phyloP scores from a whole-genome alignment of 2,113 vertebrate species.

The Campylomormyrus tamandua region DNA sequence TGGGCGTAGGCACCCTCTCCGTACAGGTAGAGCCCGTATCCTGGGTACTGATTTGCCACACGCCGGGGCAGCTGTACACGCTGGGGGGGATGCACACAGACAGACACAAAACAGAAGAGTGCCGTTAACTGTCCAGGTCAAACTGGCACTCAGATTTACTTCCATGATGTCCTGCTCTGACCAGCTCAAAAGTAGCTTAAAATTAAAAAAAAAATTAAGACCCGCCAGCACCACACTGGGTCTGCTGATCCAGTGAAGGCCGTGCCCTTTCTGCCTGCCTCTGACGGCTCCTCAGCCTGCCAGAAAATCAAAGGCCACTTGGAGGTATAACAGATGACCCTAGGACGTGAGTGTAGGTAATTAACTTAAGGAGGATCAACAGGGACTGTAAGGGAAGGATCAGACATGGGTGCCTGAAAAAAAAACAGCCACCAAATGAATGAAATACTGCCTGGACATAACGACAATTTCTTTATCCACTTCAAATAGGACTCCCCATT shows the following conservation, averaged over 20 bases:
- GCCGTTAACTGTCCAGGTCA: neutral
- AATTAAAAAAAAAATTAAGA: neutral
- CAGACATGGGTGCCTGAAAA: neutral
- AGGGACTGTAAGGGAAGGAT: neutral
- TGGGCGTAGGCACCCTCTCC: conserved; percentile 84
- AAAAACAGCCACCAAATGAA: neutral
- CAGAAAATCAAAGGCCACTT: neutral
- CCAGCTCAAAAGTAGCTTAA: neutral
- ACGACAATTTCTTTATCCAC: neutral
- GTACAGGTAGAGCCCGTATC: conserved; percentile 89
- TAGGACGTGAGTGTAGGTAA: neutral
- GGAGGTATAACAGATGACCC: neutral
- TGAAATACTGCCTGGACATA: neutral
- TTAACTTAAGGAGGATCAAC: conserved; percentile 3
- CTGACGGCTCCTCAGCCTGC: neutral
- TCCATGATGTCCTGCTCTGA: neutral
- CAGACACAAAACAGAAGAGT: neutral
- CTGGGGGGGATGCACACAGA: conserved; percentile 47
- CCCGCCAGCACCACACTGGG: neutral
- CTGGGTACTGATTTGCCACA: conserved; percentile 71
- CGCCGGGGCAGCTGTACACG: conserved; percentile 82
- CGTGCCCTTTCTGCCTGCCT: neutral
- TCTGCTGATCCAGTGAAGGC: neutral
- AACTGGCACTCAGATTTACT: neutral
- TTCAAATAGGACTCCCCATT: neutral